Evolutionary conservation across 1,140 invertebrate genomes (phyloP).

Genomic region (Pseudomyrmex sp.): DNA sequence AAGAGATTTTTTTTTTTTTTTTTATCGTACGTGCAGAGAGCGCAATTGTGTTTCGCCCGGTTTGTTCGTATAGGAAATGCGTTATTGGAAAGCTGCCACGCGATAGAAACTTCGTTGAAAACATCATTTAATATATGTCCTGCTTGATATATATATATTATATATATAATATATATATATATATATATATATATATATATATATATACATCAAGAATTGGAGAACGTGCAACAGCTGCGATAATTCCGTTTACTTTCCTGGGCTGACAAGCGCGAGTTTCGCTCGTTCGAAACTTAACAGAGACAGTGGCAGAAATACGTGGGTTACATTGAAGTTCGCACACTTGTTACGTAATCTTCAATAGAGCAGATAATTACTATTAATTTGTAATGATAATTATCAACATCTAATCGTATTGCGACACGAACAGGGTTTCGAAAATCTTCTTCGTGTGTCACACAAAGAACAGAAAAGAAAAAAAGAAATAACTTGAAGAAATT

Average conservation of each 20-base stretch:
- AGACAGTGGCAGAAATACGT: not conserved
- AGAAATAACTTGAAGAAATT: no score
- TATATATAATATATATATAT: constrained; percentile 21
- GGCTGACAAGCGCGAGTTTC: constrained; percentile 25
- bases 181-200: not conserved
- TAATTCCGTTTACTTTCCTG: constrained; percentile 44
- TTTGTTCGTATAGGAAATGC: constrained; percentile 38
- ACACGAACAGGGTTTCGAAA: not conserved
- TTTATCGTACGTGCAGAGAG: constrained; percentile 45
- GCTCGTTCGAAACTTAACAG: not conserved
- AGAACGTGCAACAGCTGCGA: constrained; percentile 34
- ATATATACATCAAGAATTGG: constrained; percentile 38
- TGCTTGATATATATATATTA: constrained; percentile 11
- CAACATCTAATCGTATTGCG: no score
- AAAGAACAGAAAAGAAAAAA: no score
- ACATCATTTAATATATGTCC: constrained; percentile 48
- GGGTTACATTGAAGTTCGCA: not conserved
- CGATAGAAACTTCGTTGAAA: constrained; percentile 54
- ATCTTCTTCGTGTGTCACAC: not conserved
- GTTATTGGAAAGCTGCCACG: constrained; percentile 59
- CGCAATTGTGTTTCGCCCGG: constrained; percentile 44
- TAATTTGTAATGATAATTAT: not conserved
- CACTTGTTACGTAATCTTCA: not conserved
- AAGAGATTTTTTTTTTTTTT: constrained; percentile 46
- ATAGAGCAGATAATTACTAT: constrained; percentile 19